A percentile compares a stretch with the other conserved stretches of the same genome.
These are phyloP conservation scores for Arion vulgaris DNA, from an alignment of 1,140 invertebrate genomes.

Conservation along the genomic window DNA sequence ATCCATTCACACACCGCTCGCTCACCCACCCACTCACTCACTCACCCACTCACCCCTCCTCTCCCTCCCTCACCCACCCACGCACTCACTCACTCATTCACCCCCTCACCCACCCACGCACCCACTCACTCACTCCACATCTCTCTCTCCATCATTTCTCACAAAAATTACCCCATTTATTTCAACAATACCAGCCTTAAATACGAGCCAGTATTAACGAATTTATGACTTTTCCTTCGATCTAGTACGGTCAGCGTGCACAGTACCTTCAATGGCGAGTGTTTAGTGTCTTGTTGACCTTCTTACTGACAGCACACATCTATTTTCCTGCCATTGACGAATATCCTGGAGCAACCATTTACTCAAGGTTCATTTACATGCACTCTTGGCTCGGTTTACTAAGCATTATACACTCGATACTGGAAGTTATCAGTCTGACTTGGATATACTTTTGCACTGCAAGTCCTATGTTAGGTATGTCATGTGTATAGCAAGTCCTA, in stretches of 20 bases:
- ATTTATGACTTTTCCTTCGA: too few relatives aligned
- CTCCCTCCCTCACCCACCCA: background rate
- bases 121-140: background rate
- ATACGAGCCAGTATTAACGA: too few relatives aligned
- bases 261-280: constrained; percentile 1
- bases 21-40: background rate
- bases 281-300: background rate
- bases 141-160: background rate
- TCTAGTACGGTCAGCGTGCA: background rate
- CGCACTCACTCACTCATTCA: background rate
- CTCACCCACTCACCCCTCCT: background rate
- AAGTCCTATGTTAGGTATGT: background rate
- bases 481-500: too few relatives aligned
- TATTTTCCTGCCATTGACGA: background rate
- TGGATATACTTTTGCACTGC: background rate
- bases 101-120: background rate
- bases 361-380: background rate
- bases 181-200: too few relatives aligned
- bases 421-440: background rate
- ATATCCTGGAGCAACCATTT: background rate
- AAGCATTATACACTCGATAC: background rate
- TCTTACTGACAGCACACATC: background rate
- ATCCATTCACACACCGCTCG: background rate
- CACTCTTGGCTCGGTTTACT: background rate
- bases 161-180: too few relatives aligned